Base-by-base conservation (phyloP, 2,888 invertebrate species). In the Leucophora obtusa region DNA sequence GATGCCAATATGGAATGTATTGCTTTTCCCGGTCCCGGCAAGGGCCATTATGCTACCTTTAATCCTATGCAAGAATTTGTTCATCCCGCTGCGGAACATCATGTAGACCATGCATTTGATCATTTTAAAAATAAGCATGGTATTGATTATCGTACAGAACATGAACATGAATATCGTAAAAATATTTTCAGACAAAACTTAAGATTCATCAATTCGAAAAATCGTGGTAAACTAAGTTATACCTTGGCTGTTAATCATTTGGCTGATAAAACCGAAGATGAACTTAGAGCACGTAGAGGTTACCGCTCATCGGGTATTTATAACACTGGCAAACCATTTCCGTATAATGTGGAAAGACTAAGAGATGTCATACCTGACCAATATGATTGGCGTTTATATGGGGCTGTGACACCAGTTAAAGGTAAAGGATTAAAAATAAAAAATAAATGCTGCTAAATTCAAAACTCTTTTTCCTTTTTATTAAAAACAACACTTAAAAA, bases 61-160 rank as follows among this genome's bases (percentile, higher is more conserved):
- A 98, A 98, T 91, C 98, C 98, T 0, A 97, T 98, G 95, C 93
- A 93, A 83, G 98, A 98, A 91, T 98, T 96, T 86, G 91, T 98
- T 14, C 93, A 95, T 85, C 93, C 94, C 0, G 92, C 92, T 38
- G 91, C 92, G 38, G 90, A 90, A 0, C 96, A 97, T 84, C 97
- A 97, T 85, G 92, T 97, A 0, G 92, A 95, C 24, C 91, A 92
- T 54, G 95, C 95, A 87, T 98, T 98, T 89, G 82, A 84, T 33
- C 86, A 88, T 63, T 98, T 97, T 88, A 94, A 94, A 86, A 91
- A 87, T 0, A 93, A 93, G 82, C 97, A 98, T 87, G 91, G 92
- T 35, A 94, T 93, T 85, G 85, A 91, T 2, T 98, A 98, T 88
- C 85, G 85, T 0, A 91, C 91, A 63, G 91, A 92, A 3, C 89